Evolutionary conservation across 64 coral and sea anemone species (phyloP).

Genomic region (Montipora capricornis): DNA sequence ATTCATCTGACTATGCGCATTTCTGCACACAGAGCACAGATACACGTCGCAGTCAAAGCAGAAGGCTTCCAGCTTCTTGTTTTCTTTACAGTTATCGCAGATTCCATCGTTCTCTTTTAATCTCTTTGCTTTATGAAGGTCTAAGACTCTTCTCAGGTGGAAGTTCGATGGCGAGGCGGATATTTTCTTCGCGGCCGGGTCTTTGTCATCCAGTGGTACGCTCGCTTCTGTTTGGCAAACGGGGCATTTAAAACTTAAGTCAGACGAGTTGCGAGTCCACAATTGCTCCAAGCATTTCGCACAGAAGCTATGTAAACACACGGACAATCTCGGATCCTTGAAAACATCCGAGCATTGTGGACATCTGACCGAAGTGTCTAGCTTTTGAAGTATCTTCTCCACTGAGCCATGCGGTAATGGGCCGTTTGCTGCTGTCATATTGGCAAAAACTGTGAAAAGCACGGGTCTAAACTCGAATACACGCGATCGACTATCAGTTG

Average conservation of each 20-base stretch:
- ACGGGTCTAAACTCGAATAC: not conserved
- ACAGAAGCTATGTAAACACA: conserved; percentile 91
- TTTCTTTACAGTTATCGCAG: conserved; percentile 79
- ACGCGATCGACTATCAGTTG: not conserved
- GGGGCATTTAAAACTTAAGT: conserved; percentile 75
- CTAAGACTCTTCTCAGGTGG: conserved; percentile 75
- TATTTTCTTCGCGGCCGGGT: not conserved
- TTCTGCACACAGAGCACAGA: conserved; percentile 78
- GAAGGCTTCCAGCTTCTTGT: conserved; percentile 57
- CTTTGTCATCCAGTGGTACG: conserved; percentile 50
- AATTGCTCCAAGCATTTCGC: conserved; percentile 82
- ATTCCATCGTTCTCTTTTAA: conserved; percentile 46
- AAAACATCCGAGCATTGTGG: conserved; percentile 78
- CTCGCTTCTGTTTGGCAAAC: conserved; percentile 74
- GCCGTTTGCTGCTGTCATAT: not conserved
- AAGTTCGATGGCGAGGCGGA: conserved; percentile 71
- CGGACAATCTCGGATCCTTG: conserved; percentile 80
- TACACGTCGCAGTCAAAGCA: conserved; percentile 89
- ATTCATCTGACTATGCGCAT: conserved; percentile 42
- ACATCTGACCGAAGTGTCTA: conserved; percentile 70
- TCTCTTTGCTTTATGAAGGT: conserved; percentile 74
- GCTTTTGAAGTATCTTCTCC: conserved; percentile 54
- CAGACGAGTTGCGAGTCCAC: conserved; percentile 64
- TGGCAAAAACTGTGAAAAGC: not conserved
- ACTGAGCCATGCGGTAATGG: not conserved